Base-by-base conservation (phyloP, 35 echinoderm and acorn worm genomes). In the Patiria miniata region DNA sequence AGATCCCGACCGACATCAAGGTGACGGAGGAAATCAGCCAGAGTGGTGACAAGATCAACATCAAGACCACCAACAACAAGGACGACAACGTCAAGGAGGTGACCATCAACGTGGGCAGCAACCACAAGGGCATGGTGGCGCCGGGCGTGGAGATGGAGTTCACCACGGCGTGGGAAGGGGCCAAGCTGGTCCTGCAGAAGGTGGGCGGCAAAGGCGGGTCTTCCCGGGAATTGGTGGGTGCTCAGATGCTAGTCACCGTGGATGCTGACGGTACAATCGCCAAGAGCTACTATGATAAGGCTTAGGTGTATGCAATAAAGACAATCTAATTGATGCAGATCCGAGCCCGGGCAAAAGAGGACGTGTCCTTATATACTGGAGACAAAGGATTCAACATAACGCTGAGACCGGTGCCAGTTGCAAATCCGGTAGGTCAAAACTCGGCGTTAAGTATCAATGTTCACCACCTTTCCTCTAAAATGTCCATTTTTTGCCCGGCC, bases 241-340 rank as follows among this genome's bases (percentile, higher is more conserved):
- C 2, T 23, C 21, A 36, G 18, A 73, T 73, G 65, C 19, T 73
- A 23, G 26, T 73, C 65, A 30, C 15, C 34, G 21, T 73, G 26
- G 65, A 73, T 10, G 26, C 23, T 16, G 65, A 73, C 10, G 65
- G 65, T 30, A 23, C 29, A 32, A 34, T 73, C 6, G 65, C 65
- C 65, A 73, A 73, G 26, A 73, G 26, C 26, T 73, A 73, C 26
- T 73, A 73, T 23, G 65, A 73, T 7, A 73, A 73, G 29, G 65
- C 26, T 34, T 73, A 47, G 12, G 42, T 12, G 42, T 47, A 47
- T n/a, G n/a, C 42, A 47, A 47, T 47, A 47, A 47, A 12, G 12
- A 12, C 42, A 47, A 6, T 47, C 4, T 12, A 47, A 47, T 47
- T 47, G 4, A 47, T 47, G 12, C 42, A 47, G 42, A 47, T 47